Evolutionary conservation across 30 jellyfish, hydroid and myxozoan species (phyloP), one percentile per base, ranked within the genome.

Genomic region (Hydra vulgaris): DNA sequence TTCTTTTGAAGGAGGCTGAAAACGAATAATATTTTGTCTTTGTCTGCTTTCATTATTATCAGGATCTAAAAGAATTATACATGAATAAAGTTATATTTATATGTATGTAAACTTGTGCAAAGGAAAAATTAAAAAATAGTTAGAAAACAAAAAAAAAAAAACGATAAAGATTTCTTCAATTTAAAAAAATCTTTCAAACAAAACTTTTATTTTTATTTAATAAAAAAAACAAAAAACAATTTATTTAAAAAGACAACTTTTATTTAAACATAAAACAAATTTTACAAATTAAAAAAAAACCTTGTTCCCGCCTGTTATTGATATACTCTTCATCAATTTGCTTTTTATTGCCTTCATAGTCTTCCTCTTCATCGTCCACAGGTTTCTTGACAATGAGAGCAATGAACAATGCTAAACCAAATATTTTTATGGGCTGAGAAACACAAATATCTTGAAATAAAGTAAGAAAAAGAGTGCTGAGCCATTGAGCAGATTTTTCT

Each of bases 311-410:
- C 71, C 23, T 26, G 18, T 22, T 19, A 25, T 73, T 18, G 16
- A 91, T 18, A 73, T 25, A 91, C 66, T 80, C 92, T 80, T 91
- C 97, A 76, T 91, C 97, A 7, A 56, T 56, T 81, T 84, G 93
- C 84, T 82, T 91, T 80, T 74, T 82, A 67, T 91, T 86, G 25
- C 55, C 82, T 78, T 54, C 53, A 23, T 25, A 25, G 71, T 24
- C 66, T 25, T 61, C 79, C 25, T 54, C 85, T 19, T 86, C 95
- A 17, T 90, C 97, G 20, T 86, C 97, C 21, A 78, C 83, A 8
- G 97, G 97, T 77, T 91, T 91, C 88, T 91, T 91, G 4, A 91
- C 95, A 74, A 91, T 75, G 86, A 91, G 72, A 3, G 97, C 97
- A 66, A 91, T 88, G 26, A 91, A 91, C 23, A 91, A 69, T 0